A percentile compares a stretch with the other conserved stretches of the same genome.
phyloP scores from a whole-genome alignment of 2,888 invertebrate genomes.

The Phorcus lineatus region DNA sequence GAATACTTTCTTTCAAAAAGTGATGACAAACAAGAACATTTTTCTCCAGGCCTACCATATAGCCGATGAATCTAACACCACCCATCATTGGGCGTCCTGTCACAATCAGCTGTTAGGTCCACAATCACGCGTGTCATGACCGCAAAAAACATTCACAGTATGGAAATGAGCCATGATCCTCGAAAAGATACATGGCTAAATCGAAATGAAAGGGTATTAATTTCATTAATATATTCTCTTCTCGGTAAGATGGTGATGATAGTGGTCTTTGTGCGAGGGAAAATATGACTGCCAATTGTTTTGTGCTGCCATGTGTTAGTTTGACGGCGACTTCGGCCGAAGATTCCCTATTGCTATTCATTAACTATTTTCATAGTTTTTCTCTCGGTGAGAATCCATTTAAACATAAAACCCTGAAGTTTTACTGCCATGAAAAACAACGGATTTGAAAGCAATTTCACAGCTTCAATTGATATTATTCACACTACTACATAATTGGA shows the following conservation, averaged over 20 bases:
- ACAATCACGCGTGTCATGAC: background rate
- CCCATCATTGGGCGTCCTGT: too few species aligned
- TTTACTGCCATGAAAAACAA: background rate
- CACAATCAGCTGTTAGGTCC: too few species aligned
- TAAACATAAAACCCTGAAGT: background rate
- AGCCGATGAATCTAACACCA: too few species aligned
- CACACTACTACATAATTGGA: too few species aligned
- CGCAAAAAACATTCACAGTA: constrained; percentile 4
- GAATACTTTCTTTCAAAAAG: too few species aligned
- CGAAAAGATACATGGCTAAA: background rate
- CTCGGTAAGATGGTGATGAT: background rate
- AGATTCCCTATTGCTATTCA: background rate
- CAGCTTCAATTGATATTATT: too few species aligned
- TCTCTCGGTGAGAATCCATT: background rate
- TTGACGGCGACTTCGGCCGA: background rate
- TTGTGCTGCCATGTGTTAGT: background rate
- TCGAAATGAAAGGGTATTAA: background rate
- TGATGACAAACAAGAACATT: too few species aligned
- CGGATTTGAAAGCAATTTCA: too few species aligned
- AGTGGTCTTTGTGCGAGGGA: background rate
- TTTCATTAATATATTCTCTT: constrained; percentile 17
- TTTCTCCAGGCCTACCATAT: too few species aligned
- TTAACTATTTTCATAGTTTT: background rate
- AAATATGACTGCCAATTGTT: constrained; percentile 13
- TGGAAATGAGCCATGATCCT: background rate